Evolutionary conservation across 2,113 vertebrate species (phyloP).

Genomic region (Morphnarchus princeps): DNA sequence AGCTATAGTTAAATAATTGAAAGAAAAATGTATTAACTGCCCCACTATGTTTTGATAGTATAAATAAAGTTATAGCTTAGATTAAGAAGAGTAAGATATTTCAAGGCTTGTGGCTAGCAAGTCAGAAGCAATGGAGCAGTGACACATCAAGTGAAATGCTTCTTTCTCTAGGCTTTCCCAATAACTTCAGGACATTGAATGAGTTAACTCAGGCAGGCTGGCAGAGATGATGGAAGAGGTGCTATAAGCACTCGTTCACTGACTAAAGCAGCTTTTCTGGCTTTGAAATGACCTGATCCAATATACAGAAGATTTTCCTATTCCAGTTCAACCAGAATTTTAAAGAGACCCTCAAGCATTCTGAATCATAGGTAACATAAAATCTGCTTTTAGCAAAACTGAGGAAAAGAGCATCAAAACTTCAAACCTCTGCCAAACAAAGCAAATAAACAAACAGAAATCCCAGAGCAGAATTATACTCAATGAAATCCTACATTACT

Average conservation of each 20-base stretch:
- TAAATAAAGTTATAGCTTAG: background rate
- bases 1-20: background rate
- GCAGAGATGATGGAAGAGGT: background rate
- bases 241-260: background rate
- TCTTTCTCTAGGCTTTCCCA: background rate
- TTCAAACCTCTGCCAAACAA: slow-evolving; percentile 30
- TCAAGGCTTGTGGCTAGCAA: background rate
- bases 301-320: slow-evolving; percentile 5
- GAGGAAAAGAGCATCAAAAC: slow-evolving; percentile 8
- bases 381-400: slow-evolving; percentile 1
- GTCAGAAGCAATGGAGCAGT: background rate
- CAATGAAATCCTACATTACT: background rate
- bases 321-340: background rate
- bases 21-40: background rate
- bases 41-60: background rate
- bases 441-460: slow-evolving; percentile 3
- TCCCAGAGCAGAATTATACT: background rate
- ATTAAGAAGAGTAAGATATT: background rate
- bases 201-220: background rate
- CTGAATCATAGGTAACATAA: slow-evolving; percentile 32
- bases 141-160: background rate
- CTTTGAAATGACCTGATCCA: slow-evolving; percentile 22
- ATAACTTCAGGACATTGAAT: background rate
- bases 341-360: slow-evolving; percentile 30
- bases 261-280: slow-evolving; percentile 10